These are phyloP conservation scores for Spicauda simplicius DNA, from an alignment of 2,888 invertebrate species.

Conservation along the genomic window DNA sequence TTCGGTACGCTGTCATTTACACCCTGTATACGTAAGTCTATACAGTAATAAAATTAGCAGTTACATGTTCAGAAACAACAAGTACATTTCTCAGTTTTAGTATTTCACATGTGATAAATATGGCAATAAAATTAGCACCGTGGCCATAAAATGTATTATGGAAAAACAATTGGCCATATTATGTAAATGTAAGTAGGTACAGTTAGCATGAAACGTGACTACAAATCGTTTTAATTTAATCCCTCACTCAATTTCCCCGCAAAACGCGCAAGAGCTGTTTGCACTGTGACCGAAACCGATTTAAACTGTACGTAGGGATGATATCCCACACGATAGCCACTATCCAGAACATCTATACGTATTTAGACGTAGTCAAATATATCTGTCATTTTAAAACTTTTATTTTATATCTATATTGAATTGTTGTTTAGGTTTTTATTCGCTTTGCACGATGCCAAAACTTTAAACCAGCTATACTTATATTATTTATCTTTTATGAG, in stretches of 20 bases:
- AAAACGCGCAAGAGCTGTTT: conserved; percentile 3
- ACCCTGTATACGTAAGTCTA: too few relatives aligned
- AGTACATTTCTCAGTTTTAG: neutral
- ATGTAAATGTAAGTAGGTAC: neutral
- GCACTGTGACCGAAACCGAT: conserved; percentile 8
- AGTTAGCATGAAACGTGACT: conserved; percentile 5
- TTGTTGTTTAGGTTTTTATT: too few relatives aligned
- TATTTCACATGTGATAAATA: neutral
- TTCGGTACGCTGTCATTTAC: too few relatives aligned
- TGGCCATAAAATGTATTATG: too few relatives aligned
- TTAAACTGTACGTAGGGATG: neutral
- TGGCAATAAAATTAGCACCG: neutral
- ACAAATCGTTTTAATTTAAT: conserved; percentile 5
- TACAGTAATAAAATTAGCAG: neutral
- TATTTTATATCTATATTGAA: too few relatives aligned
- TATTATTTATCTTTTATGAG: too few relatives aligned
- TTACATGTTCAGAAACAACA: neutral
- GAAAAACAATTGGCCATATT: too few relatives aligned
- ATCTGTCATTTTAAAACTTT: too few relatives aligned
- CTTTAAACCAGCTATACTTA: too few relatives aligned
- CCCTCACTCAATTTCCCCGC: conserved; percentile 11
- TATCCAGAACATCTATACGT: neutral
- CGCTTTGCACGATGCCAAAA: too few relatives aligned
- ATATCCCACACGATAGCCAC: neutral
- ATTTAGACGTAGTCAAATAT: too few relatives aligned